Conservation (phyloP, 1,140 invertebrate genomes). For the Penaeus indicus region DNA sequence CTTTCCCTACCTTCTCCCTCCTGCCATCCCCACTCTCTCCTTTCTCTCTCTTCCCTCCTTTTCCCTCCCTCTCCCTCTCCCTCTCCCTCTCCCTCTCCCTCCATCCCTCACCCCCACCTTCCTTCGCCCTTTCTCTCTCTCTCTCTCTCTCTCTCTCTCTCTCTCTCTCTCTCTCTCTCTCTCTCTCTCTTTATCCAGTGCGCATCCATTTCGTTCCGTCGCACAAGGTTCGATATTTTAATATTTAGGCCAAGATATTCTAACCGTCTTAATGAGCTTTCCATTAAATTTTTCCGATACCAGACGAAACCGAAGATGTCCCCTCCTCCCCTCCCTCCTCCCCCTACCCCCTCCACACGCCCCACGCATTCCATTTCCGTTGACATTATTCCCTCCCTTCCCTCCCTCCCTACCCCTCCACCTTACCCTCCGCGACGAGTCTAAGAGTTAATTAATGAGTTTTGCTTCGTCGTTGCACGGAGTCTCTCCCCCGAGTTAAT, state of each 20-base stretch:
- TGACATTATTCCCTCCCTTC: neutral
- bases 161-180: too few relatives aligned
- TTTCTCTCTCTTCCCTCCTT: neutral
- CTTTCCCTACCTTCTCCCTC: neutral
- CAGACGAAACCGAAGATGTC: too few relatives aligned
- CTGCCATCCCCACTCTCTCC: neutral
- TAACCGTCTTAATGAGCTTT: too few relatives aligned
- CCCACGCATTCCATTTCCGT: neutral
- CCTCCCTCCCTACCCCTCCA: neutral
- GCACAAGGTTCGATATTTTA: too few relatives aligned
- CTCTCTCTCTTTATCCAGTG: neutral
- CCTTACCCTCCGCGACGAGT: too few relatives aligned
- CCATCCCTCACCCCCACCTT: constrained; percentile 8
- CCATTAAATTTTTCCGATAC: too few relatives aligned
- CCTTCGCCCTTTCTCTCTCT: neutral
- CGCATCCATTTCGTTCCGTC: neutral
- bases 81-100: neutral
- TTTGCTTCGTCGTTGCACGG: too few relatives aligned
- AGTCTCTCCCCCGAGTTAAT: too few relatives aligned
- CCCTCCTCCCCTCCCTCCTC: neutral
- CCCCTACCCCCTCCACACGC: neutral
- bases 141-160: neutral
- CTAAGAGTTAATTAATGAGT: too few relatives aligned
- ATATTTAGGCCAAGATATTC: too few relatives aligned
- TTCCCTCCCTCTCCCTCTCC: neutral